Conservation (phyloP, 1,140 invertebrate genomes). For the Charaxes varanes region DNA sequence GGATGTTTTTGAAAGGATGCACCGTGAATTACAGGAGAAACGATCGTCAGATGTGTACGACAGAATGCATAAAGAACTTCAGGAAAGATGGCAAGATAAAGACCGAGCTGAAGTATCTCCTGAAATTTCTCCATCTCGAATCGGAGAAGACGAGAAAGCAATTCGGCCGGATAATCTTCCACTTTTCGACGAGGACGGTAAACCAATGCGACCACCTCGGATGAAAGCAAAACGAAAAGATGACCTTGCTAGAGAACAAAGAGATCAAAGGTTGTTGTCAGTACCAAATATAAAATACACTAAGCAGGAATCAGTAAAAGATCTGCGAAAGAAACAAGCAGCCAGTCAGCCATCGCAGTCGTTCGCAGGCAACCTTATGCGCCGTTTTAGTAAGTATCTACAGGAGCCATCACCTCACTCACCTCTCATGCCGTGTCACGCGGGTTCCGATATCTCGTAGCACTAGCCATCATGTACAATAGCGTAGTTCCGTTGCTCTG, state of each 20-base stretch:
- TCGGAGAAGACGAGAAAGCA: constrained; percentile 45
- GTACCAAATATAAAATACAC: constrained; percentile 85
- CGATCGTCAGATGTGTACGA: constrained; percentile 51
- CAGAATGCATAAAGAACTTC: constrained; percentile 60
- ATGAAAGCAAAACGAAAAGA: constrained; percentile 75
- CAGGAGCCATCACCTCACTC: constrained; percentile 31
- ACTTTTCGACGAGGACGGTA: constrained; percentile 76
- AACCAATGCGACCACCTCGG: constrained; percentile 77
- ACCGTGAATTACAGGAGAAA: constrained; percentile 44
- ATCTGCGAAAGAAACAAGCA: constrained; percentile 60
- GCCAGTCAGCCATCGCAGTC: constrained; percentile 65
- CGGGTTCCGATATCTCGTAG: constrained; percentile 29
- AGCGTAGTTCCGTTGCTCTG: constrained; percentile 38
- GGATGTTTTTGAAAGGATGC: constrained; percentile 56
- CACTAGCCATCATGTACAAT: constrained; percentile 38
- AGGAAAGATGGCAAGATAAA: constrained; percentile 52
- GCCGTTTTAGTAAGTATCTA: constrained; percentile 89
- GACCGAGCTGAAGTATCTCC: constrained; percentile 30
- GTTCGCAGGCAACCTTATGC: constrained; percentile 83
- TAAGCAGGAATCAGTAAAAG: constrained; percentile 60
- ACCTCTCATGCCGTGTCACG: constrained; percentile 32
- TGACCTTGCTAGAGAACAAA: constrained; percentile 65
- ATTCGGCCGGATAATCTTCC: constrained; percentile 78
- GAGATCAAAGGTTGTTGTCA: constrained; percentile 81
- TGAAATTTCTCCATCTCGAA: constrained; percentile 38